phyloP scores from a whole-genome alignment of 2,113 vertebrate genomes.

The Setophaga petechia region DNA sequence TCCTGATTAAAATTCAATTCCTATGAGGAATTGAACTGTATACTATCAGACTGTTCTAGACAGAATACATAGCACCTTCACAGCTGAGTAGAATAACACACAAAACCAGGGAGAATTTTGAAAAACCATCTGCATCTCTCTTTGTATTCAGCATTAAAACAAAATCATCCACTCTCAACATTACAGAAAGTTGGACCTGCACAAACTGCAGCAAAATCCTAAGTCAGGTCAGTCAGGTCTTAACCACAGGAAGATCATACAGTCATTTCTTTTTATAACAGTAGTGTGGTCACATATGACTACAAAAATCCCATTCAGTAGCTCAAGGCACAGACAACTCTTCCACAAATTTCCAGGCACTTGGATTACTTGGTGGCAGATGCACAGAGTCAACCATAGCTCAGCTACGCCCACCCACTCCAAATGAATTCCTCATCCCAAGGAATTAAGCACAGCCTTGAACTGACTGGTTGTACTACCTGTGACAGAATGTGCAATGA shows the following conservation, averaged over 20 bases:
- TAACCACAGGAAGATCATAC: neutral
- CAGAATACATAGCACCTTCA: neutral
- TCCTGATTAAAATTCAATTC: neutral
- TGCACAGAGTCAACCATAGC: neutral
- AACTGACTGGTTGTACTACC: neutral
- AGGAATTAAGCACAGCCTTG: neutral
- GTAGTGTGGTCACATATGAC: fast-evolving
- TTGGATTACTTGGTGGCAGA: neutral
- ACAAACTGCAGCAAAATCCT: neutral
- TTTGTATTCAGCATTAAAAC: neutral
- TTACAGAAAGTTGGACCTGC: neutral
- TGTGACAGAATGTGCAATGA: too few relatives aligned
- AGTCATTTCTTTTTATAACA: neutral
- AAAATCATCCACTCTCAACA: neutral
- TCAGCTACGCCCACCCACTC: neutral
- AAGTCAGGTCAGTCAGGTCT: neutral
- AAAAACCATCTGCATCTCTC: neutral
- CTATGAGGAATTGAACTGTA: neutral
- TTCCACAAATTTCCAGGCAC: neutral
- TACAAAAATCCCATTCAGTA: neutral
- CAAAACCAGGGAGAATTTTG: neutral
- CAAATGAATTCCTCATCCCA: neutral
- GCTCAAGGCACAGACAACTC: neutral
- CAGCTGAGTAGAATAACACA: neutral
- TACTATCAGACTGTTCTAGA: neutral